A percentile compares a stretch with the other conserved stretches of the same genome.
Conservation (phyloP, 1,140 invertebrate genomes). For the Procambarus clarkii region DNA sequence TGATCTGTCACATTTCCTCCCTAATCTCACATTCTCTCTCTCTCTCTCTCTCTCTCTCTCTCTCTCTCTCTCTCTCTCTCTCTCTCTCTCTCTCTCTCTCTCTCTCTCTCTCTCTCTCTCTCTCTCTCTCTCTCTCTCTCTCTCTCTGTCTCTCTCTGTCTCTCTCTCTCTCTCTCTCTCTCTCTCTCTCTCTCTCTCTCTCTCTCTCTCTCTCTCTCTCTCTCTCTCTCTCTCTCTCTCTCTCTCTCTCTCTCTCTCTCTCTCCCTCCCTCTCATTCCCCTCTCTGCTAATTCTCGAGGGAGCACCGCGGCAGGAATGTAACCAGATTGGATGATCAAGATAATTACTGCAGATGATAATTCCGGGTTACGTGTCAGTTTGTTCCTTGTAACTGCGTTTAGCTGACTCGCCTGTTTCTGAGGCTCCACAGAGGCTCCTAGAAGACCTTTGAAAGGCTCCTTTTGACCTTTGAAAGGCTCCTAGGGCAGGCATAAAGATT, state of each 20-base stretch:
- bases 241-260: constrained; percentile 30
- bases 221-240: constrained; percentile 56
- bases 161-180: not conserved
- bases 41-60: no score
- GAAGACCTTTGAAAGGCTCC: not conserved
- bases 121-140: no score
- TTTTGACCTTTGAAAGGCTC: no score
- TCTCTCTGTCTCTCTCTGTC: no score
- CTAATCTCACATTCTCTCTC: no score
- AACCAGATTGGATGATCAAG: constrained; percentile 16
- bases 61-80: no score
- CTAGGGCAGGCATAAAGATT: no score
- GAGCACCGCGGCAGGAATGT: not conserved
- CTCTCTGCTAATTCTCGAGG: not conserved
- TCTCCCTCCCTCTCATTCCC: constrained; percentile 3
- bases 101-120: no score
- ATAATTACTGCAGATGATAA: constrained; percentile 15
- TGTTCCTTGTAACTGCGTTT: not conserved
- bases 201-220: constrained; percentile 56
- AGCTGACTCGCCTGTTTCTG: not conserved
- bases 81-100: no score
- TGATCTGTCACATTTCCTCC: no score
- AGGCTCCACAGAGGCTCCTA: not conserved
- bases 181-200: constrained; percentile 29
- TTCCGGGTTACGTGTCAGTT: constrained; percentile 10